These are phyloP conservation scores for Unio pictorum DNA, from an alignment of 2,888 invertebrate genomes.

Conservation along the genomic window DNA sequence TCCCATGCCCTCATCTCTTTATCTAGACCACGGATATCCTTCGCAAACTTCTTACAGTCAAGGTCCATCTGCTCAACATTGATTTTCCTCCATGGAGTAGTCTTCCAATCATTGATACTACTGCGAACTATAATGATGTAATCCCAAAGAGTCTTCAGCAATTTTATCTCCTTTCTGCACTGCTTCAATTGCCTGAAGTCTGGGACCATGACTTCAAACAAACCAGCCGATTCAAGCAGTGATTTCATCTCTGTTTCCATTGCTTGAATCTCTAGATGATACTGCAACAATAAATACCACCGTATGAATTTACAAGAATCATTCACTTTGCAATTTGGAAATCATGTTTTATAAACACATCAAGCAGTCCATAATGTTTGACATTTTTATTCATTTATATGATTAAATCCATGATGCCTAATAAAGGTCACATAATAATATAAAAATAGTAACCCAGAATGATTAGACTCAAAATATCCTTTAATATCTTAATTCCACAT, in stretches of 20 bases:
- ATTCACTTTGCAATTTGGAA: no score
- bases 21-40: slow-evolving; percentile 80
- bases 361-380: no score
- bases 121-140: slow-evolving; percentile 89
- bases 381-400: no score
- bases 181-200: slow-evolving; percentile 93
- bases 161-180: slow-evolving; percentile 88
- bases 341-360: no score
- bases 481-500: no score
- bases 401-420: no score
- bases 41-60: slow-evolving; percentile 96
- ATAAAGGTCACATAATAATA: no score
- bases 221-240: slow-evolving; percentile 89
- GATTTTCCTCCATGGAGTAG: slow-evolving; percentile 94
- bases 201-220: slow-evolving; percentile 95
- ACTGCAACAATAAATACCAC: slow-evolving; percentile 52
- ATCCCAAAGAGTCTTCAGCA: slow-evolving; percentile 92
- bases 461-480: no score
- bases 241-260: slow-evolving; percentile 88
- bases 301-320: no score
- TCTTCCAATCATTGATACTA: slow-evolving; percentile 96
- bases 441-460: no score
- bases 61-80: slow-evolving; percentile 99
- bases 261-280: slow-evolving; percentile 83
- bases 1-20: slow-evolving; percentile 98